These are phyloP conservation scores for Caranx ignobilis DNA, from an alignment of 2,113 vertebrate species.

Conservation along the genomic window DNA sequence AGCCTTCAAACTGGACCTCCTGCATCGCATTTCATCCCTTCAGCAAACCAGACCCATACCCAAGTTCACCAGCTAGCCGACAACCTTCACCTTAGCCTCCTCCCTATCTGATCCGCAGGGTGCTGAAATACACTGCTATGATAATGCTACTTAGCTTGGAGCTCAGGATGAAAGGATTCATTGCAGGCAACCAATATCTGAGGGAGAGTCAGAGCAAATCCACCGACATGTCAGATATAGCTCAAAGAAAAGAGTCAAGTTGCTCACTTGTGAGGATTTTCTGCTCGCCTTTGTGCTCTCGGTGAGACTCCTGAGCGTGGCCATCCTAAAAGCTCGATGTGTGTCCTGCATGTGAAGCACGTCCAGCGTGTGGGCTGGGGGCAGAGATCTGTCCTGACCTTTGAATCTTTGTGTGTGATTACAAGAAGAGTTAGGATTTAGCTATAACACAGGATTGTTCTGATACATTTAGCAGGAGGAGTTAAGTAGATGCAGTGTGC, in stretches of 20 bases:
- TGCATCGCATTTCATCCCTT: conserved; percentile 38
- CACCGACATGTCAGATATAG: conserved; percentile 60
- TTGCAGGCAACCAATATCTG: conserved; percentile 53
- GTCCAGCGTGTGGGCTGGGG: conserved; percentile 18
- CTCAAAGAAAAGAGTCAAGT: conserved; percentile 45
- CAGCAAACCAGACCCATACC: conserved; percentile 16
- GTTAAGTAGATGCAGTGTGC: background rate
- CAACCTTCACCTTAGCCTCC: conserved; percentile 42
- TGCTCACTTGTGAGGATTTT: conserved; percentile 57
- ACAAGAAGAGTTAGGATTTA: background rate
- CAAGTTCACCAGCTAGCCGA: conserved; percentile 39
- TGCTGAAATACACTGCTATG: conserved; percentile 62
- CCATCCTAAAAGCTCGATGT: conserved; percentile 24
- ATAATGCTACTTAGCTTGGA: conserved; percentile 62
- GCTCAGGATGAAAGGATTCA: conserved; percentile 67
- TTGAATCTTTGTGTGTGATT: background rate
- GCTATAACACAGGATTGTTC: background rate
- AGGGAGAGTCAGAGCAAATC: conserved; percentile 65
- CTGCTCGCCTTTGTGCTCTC: conserved; percentile 37
- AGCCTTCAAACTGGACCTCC: conserved; percentile 32
- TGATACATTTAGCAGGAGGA: background rate
- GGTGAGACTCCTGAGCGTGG: background rate
- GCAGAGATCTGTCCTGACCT: background rate
- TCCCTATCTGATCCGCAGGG: conserved; percentile 44
- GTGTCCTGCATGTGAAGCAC: background rate